Base-by-base conservation (phyloP, 2,797 vertebrate genomes). In the Channallabes apus region DNA sequence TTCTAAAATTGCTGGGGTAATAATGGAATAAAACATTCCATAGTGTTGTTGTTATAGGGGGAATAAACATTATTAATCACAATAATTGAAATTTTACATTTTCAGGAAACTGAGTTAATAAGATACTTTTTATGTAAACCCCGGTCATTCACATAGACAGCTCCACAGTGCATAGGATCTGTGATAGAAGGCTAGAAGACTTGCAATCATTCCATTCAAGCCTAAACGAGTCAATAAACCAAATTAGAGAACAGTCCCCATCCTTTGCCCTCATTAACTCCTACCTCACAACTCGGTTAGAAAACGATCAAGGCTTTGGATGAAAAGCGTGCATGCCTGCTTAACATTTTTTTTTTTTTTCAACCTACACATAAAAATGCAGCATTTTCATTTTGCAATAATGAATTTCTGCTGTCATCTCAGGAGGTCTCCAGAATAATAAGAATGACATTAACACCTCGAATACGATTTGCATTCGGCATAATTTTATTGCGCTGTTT, bases 331-430 rank as follows among this genome's bases (percentile, higher is more conserved):
- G 32, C 35, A n/a, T 8, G 32, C 18, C 35, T 18, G 22, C 38
- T 46, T 46, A 17, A 6, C 24, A 4, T 0, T 3, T 11, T 58
- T 0, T 15, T 11, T 78, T 38, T 17, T 27, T 67, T 67, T 9
- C 17, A 59, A 18, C 29, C 29, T 22, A 38, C 20, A 32, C 29
- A 24, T 38, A 11, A 61, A 62, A 79, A 41, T 38, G 29, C 75
- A 35, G 22, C 56, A 12, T 78, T 78, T 78, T 20, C 76, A n/a
- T 79, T 93, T 92, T 87, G 67, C 71, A 86, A 65, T 91, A 91
- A 94, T 93, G 89, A 93, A 90, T 92, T 93, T 91, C 75, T 86
- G 62, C 80, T 86, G 89, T 92, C 83, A 90, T 90, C 90, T 88
- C 69, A 85, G 81, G 76, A 90, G 82, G 88, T 84, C 79, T 86